Percentiles rank a stretch among this genome's conserved stretches.
phyloP scores from a whole-genome alignment of 2,113 vertebrate species.

The Illadopsis cleaveri region DNA sequence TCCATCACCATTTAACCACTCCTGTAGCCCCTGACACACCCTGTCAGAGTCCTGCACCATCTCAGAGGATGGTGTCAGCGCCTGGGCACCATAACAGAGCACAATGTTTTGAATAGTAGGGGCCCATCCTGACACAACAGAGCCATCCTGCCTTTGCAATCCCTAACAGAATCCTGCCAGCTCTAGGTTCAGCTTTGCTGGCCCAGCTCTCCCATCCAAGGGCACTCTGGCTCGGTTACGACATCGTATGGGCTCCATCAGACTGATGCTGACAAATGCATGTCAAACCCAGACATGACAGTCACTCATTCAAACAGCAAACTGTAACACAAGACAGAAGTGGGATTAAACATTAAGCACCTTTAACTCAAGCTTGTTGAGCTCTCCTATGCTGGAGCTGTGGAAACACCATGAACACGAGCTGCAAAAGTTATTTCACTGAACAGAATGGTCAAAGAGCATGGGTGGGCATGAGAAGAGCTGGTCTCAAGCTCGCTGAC shows the following conservation, averaged over 20 bases:
- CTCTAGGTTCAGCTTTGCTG: background rate
- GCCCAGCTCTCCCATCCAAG: background rate
- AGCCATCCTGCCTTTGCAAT: background rate
- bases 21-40: background rate
- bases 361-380: background rate
- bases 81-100: background rate
- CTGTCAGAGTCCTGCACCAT: background rate
- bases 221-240: accelerated
- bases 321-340: background rate
- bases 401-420: background rate
- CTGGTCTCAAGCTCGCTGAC: background rate
- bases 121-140: background rate
- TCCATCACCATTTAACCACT: background rate
- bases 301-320: background rate
- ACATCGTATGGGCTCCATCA: background rate
- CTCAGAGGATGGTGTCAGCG: background rate
- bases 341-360: background rate
- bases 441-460: background rate
- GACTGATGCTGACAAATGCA: background rate
- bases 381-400: background rate
- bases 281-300: background rate
- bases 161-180: background rate
- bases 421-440: background rate
- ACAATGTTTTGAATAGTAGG: accelerated
- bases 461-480: background rate